A percentile compares a stretch with the other conserved stretches of the same genome.
Conservation (phyloP, 2,888 invertebrate genomes). For the Eilema griseolum region DNA sequence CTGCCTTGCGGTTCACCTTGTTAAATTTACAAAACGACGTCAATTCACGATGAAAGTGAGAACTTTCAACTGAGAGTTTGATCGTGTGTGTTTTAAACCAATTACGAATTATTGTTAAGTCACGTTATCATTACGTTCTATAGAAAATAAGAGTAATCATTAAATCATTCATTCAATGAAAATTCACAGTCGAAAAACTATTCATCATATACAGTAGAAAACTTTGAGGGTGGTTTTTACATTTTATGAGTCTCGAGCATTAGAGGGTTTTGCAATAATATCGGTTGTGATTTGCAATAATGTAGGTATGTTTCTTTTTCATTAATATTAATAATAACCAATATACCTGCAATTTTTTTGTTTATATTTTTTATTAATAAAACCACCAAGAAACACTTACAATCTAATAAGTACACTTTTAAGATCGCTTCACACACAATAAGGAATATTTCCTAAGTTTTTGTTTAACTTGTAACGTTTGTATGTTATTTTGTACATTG, state of each 20-base stretch:
- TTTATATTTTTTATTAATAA: no score
- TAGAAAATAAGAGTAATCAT: constrained; percentile 23
- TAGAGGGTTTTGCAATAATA: background rate
- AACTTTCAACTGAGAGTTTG: constrained; percentile 38
- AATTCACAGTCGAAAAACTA: background rate
- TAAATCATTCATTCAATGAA: background rate
- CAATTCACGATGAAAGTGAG: constrained; percentile 41
- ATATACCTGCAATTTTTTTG: no score
- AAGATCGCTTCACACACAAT: background rate
- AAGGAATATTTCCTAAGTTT: no score
- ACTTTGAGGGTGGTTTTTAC: background rate
- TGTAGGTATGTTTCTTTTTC: background rate
- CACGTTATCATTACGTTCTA: constrained; percentile 10
- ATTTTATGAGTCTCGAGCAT: background rate
- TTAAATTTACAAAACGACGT: constrained; percentile 51
- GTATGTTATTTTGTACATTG: no score
- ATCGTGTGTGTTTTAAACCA: constrained; percentile 23
- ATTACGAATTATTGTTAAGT: constrained; percentile 26
- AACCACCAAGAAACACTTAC: background rate
- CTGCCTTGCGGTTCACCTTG: constrained; percentile 42
- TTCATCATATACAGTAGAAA: background rate
- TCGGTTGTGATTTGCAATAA: no score
- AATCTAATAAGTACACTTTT: background rate
- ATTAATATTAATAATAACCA: no score
- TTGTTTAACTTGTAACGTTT: no score